Percentiles rank a stretch among this genome's conserved stretches.
Evolutionary conservation across 2,888 invertebrate species (phyloP).

Genomic region (Tenthredo livida): DNA sequence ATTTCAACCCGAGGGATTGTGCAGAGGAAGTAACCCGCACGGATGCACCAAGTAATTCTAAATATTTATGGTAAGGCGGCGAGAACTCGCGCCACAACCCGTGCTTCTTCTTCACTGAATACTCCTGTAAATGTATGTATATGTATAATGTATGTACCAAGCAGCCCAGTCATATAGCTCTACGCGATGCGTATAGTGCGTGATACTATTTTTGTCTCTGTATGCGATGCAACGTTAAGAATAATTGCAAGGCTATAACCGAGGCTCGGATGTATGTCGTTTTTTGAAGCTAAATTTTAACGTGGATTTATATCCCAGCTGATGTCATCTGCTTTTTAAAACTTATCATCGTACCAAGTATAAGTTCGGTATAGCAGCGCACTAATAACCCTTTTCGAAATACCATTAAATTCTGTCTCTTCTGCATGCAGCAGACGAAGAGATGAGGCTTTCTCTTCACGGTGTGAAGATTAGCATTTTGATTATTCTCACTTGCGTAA

Average conservation of each 20-base stretch:
- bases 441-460: conserved; percentile 4
- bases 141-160: not conserved
- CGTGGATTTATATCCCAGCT: conserved; percentile 2
- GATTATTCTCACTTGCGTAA: not conserved
- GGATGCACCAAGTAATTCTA: conserved; percentile 33
- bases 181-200: conserved; percentile 24
- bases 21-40: conserved; percentile 21
- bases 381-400: conserved; percentile 18
- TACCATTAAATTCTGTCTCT: not conserved
- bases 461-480: conserved; percentile 16
- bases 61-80: conserved; percentile 34
- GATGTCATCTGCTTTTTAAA: not conserved
- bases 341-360: not conserved
- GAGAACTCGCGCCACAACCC: not conserved
- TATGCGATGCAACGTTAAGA: conserved; percentile 14
- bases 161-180: conserved; percentile 17
- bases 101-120: conserved; percentile 25
- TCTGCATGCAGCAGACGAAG: not conserved
- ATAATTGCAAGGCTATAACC: conserved; percentile 43
- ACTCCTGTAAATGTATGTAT: not conserved
- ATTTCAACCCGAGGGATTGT: conserved; percentile 10
- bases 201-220: conserved; percentile 39
- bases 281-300: not conserved
- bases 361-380: not conserved
- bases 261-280: not conserved